A percentile compares a stretch with the other conserved stretches of the same genome.
Conservation (phyloP, 2,888 invertebrate genomes). For the Ectropis crepuscularia region DNA sequence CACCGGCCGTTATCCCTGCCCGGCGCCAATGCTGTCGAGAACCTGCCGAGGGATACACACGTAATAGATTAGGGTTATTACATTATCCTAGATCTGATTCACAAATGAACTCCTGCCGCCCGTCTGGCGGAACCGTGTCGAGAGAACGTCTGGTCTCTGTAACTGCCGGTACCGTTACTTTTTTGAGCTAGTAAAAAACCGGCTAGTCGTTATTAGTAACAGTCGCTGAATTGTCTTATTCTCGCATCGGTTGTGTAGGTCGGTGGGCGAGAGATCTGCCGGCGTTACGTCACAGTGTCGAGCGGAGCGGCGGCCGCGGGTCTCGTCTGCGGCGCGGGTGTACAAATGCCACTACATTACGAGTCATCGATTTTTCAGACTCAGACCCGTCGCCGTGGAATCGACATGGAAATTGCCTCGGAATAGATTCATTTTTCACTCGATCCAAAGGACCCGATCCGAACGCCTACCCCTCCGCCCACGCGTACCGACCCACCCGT, state of each 20-base stretch:
- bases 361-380: constrained; percentile 40
- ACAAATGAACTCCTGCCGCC: constrained; percentile 26
- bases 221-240: constrained; percentile 17
- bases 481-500: not conserved
- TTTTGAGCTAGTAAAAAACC: constrained; percentile 32
- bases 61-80: constrained; percentile 26
- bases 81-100: constrained; percentile 36
- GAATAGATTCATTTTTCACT: constrained; percentile 11
- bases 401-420: constrained; percentile 26
- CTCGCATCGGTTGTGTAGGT: constrained; percentile 15
- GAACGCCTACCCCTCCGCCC: not conserved
- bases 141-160: constrained; percentile 24
- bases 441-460: constrained; percentile 5
- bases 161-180: constrained; percentile 22
- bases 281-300: constrained; percentile 33
- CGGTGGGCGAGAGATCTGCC: constrained; percentile 21
- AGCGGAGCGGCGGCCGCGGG: constrained; percentile 2
- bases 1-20: constrained; percentile 27
- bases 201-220: constrained; percentile 17
- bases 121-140: constrained; percentile 18
- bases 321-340: constrained; percentile 20
- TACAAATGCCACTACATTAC: constrained; percentile 40
- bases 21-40: constrained; percentile 23
- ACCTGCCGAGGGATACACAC: constrained; percentile 17
- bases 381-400: constrained; percentile 31